These are phyloP conservation scores for Cranoglanis bouderius DNA, from an alignment of 2,113 vertebrate genomes.

Conservation along the genomic window DNA sequence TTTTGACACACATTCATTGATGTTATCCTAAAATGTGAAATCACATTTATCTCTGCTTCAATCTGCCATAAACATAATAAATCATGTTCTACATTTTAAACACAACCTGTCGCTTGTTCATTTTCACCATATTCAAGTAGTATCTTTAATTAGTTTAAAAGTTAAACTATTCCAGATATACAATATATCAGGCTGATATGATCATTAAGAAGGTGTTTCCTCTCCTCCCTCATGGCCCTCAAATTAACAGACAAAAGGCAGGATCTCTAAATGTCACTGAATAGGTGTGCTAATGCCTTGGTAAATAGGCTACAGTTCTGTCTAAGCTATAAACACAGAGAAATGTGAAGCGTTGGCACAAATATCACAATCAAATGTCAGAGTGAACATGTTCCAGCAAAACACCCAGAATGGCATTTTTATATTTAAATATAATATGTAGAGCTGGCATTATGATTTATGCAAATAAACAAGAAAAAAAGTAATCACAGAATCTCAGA, in stretches of 20 bases:
- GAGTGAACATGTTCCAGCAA: not conserved
- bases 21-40: not conserved
- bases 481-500: not conserved
- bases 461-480: not conserved
- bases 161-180: not conserved
- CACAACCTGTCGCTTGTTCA: not conserved
- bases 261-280: not conserved
- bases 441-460: not conserved
- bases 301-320: not conserved
- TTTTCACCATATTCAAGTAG: not conserved
- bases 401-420: slow-evolving; percentile 5
- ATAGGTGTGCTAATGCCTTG: not conserved
- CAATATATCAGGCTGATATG: not conserved
- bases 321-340: not conserved
- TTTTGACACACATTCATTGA: not conserved
- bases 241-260: not conserved
- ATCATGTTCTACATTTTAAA: not conserved
- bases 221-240: not conserved
- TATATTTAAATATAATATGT: not conserved
- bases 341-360: not conserved
- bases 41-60: not conserved
- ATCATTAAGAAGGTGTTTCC: slow-evolving; percentile 3
- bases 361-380: slow-evolving; percentile 10
- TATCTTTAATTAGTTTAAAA: not conserved
- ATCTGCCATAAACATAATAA: not conserved